These are phyloP conservation scores for Corapipo altera DNA, from an alignment of 2,113 vertebrate species.

Conservation along the genomic window DNA sequence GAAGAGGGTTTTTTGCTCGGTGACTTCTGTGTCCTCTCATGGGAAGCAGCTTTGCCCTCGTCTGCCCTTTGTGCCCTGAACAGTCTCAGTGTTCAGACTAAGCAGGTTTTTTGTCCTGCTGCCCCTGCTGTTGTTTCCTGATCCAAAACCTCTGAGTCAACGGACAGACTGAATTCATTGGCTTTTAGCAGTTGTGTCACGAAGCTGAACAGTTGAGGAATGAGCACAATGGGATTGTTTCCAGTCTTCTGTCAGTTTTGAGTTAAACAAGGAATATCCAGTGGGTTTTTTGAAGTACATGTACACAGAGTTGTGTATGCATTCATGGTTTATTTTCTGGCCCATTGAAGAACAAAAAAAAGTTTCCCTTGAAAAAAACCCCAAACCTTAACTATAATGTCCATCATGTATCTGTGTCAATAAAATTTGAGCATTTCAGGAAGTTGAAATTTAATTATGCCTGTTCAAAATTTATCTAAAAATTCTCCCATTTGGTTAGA, in stretches of 20 bases:
- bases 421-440: neutral
- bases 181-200: neutral
- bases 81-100: neutral
- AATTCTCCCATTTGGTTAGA: neutral
- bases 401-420: neutral
- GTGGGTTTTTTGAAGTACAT: neutral
- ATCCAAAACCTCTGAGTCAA: neutral
- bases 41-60: neutral
- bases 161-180: neutral
- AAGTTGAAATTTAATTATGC: neutral
- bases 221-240: neutral
- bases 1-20: accelerated
- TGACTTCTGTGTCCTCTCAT: neutral
- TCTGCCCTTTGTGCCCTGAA: neutral
- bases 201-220: neutral
- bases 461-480: neutral
- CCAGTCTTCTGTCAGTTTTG: neutral
- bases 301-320: neutral
- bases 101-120: neutral
- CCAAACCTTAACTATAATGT: neutral
- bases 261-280: neutral
- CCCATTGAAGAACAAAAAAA: neutral
- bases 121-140: neutral
- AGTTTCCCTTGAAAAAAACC: accelerated
- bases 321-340: neutral